Evolutionary conservation across 2,113 vertebrate genomes (phyloP), one percentile per base, ranked within the genome.

Genomic region (Neodontobutis hainanensis): DNA sequence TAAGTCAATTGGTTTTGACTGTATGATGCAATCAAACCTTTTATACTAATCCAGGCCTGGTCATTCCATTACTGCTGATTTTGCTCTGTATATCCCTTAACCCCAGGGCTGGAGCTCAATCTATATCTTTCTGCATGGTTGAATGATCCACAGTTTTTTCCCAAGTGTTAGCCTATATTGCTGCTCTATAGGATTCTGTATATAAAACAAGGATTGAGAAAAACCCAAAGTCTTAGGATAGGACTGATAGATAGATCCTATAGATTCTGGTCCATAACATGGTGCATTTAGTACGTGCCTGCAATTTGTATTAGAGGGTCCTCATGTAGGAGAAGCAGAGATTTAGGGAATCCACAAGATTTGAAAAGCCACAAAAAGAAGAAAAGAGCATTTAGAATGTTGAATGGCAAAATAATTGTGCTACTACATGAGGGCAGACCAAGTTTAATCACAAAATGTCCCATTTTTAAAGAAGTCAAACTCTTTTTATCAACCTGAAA

Each of bases 51-150:
- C 78, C 82, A 0, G 48, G 46, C 45, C 60, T 8, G 12, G 50
- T 68, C 72, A 58, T 83, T 66, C 73, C 74, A 85, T 85, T 75
- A 81, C 70, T 1, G 9, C 74, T 81, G 81, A 82, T 84, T 67
- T 73, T 65, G 65, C 74, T 46, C 49, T 5, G 35, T 75, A 74
- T 55, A 75, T 78, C 38, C 83, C 51, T 61, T 78, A 47, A 83
- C 68, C 71, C 74, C 19, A 11, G 48, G 55, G 70, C 55, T 61
- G 51, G 10, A 7, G 66, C 58, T 77, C 62, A 69, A 55, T 74
- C 56, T 70, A 55, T 14, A 57, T 73, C 60, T 64, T 60, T 72
- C 15, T 47, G 59, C 14, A 49, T 4, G 15, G 36, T 19, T 44
- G 73, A 77, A 82, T 82, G 81, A 85, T 69, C 74, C 55, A 46